These are phyloP conservation scores for Xylota sylvarum DNA, from an alignment of 2,888 invertebrate species.

Conservation along the genomic window DNA sequence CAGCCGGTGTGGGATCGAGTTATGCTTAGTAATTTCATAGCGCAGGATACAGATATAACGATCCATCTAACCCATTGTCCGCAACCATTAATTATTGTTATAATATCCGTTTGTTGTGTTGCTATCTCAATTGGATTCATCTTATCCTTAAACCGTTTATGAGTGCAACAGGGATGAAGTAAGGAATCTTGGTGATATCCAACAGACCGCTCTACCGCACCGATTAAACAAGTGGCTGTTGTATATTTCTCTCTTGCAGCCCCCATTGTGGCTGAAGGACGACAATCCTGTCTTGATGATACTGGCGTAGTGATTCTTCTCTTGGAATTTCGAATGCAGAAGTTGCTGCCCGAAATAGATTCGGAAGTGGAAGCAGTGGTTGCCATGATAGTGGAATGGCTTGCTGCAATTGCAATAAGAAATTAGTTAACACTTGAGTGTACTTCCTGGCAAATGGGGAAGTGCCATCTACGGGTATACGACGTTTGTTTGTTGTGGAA, in stretches of 20 bases:
- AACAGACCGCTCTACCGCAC: constrained; percentile 9
- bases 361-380: constrained; percentile 42
- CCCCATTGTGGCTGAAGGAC: constrained; percentile 45
- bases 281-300: constrained; percentile 46
- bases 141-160: constrained; percentile 57
- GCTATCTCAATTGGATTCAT: constrained; percentile 67
- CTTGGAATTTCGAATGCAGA: constrained; percentile 56
- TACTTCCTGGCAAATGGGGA: constrained; percentile 45
- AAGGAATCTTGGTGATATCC: constrained; percentile 34
- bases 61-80: constrained; percentile 61
- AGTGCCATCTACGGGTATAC: constrained; percentile 14
- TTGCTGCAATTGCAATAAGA: constrained; percentile 70
- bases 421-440: constrained; percentile 73
- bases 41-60: constrained; percentile 49
- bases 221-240: constrained; percentile 57
- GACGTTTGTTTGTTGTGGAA: constrained; percentile 33
- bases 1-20: constrained; percentile 10
- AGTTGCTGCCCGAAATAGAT: constrained; percentile 43
- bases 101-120: constrained; percentile 73
- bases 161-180: constrained; percentile 64
- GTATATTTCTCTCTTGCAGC: constrained; percentile 24
- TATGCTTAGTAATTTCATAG: constrained; percentile 22
- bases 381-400: constrained; percentile 37
- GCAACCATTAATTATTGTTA: constrained; percentile 76
- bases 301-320: constrained; percentile 51